Conservation (phyloP, 2,797 vertebrate genomes). For the Sus cebifrons region DNA sequence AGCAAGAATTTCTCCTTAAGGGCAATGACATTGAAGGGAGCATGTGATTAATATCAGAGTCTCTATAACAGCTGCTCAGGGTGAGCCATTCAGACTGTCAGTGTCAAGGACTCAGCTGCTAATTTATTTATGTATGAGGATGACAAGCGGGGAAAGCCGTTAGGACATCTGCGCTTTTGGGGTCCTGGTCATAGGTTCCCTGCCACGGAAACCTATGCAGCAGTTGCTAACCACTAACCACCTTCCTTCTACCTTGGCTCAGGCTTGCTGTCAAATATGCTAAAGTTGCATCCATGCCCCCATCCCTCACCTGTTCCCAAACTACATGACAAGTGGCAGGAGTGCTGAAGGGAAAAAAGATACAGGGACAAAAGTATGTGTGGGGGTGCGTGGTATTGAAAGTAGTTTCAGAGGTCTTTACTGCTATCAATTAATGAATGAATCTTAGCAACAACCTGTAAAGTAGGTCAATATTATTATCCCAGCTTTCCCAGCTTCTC, state of each 20-base stretch:
- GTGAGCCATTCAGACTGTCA: slow-evolving; percentile 10
- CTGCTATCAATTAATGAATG: slow-evolving; percentile 70
- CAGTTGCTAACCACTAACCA: slow-evolving; percentile 25
- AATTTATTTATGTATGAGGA: slow-evolving; percentile 64
- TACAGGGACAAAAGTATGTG: not conserved
- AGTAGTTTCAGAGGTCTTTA: slow-evolving; percentile 58
- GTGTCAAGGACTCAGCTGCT: slow-evolving; percentile 69
- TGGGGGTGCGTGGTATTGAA: not conserved
- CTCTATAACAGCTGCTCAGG: slow-evolving; percentile 63
- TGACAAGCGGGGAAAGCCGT: slow-evolving; percentile 70
- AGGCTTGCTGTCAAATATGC: not conserved
- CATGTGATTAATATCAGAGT: slow-evolving; percentile 72
- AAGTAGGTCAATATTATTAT: slow-evolving; percentile 84
- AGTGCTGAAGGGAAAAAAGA: not conserved
- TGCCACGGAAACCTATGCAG: not conserved
- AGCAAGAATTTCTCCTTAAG: slow-evolving; percentile 20
- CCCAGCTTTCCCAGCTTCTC: not conserved
- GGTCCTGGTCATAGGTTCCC: not conserved
- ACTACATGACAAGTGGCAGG: not conserved
- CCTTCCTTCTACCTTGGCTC: not conserved
- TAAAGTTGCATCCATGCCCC: slow-evolving; percentile 19
- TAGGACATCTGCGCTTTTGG: slow-evolving; percentile 62
- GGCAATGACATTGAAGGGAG: slow-evolving; percentile 40
- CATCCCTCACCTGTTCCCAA: slow-evolving; percentile 12
- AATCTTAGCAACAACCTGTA: slow-evolving; percentile 37